These are phyloP conservation scores for Leucophenga varia DNA, from an alignment of 1,140 invertebrate genomes.

Conservation along the genomic window DNA sequence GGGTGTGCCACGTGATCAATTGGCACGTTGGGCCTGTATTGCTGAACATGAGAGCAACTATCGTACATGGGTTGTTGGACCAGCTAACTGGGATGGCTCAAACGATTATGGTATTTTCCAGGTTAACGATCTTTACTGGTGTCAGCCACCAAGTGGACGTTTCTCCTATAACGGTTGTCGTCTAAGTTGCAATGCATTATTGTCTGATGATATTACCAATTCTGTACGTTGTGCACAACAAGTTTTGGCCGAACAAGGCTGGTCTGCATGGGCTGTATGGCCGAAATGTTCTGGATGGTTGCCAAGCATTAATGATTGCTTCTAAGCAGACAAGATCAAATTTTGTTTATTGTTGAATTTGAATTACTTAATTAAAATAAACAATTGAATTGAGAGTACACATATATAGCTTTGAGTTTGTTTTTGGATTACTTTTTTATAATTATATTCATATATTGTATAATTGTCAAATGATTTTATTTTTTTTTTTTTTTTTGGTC, in stretches of 20 bases:
- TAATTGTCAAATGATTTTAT: no score
- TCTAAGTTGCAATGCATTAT: slow-evolving; percentile 3
- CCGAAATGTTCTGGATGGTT: slow-evolving; percentile 7
- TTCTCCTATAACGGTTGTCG: slow-evolving; percentile 7
- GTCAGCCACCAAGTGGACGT: slow-evolving; percentile 5
- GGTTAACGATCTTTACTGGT: slow-evolving; percentile 25
- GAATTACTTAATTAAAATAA: no score
- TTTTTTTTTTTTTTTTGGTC: no score
- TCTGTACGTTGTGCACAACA: slow-evolving; percentile 13
- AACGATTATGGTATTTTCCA: no score
- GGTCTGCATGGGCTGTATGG: slow-evolving; percentile 15
- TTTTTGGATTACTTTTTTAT: no score
- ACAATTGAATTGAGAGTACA: no score
- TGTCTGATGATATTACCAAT: no score
- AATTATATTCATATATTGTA: no score
- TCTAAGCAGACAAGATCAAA: no score
- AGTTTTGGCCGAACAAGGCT: slow-evolving; percentile 19
- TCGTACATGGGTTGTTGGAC: slow-evolving; percentile 1
- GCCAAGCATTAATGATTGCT: slow-evolving; percentile 16
- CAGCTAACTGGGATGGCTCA: slow-evolving; percentile 15
- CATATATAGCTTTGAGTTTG: no score
- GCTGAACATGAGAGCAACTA: slow-evolving; percentile 14
- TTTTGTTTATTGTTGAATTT: no score
- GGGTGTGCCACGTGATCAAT: slow-evolving; percentile 6
- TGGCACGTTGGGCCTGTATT: no score